phyloP scores from a whole-genome alignment of 1,140 invertebrate species.

The Neodiprion lecontei region DNA sequence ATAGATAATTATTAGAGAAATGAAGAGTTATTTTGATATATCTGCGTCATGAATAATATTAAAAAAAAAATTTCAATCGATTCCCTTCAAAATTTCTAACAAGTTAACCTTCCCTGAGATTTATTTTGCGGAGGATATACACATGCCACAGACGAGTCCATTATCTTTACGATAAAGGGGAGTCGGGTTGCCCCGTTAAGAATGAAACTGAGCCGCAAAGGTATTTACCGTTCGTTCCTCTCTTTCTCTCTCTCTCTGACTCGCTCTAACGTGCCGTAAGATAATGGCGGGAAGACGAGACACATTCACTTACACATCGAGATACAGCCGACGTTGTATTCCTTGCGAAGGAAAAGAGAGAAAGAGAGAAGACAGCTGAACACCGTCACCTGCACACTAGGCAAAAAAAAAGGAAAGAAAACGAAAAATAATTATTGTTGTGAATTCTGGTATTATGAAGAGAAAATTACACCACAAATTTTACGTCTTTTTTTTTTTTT shows the following conservation, averaged over 20 bases:
- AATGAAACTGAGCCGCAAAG: slow-evolving; percentile 35
- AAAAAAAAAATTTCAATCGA: too few relatives aligned
- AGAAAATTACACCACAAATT: too few relatives aligned
- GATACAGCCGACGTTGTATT: slow-evolving; percentile 12
- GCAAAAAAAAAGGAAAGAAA: background rate
- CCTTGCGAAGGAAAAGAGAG: slow-evolving; percentile 15
- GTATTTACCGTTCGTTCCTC: background rate
- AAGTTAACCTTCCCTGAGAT: slow-evolving; percentile 7
- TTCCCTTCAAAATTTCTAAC: background rate
- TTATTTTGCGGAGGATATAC: slow-evolving; percentile 1
- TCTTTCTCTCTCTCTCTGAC: slow-evolving; percentile 5
- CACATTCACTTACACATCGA: slow-evolving; percentile 24
- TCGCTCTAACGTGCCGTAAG: slow-evolving; percentile 8
- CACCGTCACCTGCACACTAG: slow-evolving; percentile 28
- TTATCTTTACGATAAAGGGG: slow-evolving; percentile 29
- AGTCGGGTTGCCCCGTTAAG: slow-evolving; percentile 34
- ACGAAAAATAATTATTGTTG: too few relatives aligned
- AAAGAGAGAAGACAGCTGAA: slow-evolving; percentile 27
- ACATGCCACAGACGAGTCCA: slow-evolving; percentile 46
- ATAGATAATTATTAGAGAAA: background rate
- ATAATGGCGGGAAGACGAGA: slow-evolving; percentile 50
- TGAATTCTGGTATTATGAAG: too few relatives aligned
- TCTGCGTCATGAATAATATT: background rate
- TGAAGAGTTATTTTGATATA: background rate
- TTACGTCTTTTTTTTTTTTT: slow-evolving; percentile 11